phyloP scores from a whole-genome alignment of 2,797 vertebrate species.

The Enteromius argenteus region DNA sequence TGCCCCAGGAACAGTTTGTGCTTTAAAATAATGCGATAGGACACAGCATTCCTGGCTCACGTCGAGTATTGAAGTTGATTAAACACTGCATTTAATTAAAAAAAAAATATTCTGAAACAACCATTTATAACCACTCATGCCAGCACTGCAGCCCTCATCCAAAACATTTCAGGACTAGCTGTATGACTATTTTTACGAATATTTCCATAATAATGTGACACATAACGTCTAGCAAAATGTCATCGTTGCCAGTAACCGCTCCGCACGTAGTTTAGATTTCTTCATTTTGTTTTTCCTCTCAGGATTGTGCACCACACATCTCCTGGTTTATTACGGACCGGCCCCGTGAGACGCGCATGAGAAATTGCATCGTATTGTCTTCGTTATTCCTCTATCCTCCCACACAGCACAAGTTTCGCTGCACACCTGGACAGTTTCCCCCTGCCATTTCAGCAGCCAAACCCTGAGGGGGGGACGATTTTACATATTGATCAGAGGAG shows the following conservation, averaged over 20 bases:
- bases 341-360: background rate
- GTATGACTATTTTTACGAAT: background rate
- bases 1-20: background rate
- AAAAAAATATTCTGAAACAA: background rate
- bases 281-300: background rate
- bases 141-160: background rate
- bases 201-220: constrained; percentile 12
- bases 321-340: background rate
- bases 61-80: background rate
- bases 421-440: constrained; percentile 27
- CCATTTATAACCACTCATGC: background rate
- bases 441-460: constrained; percentile 51
- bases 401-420: background rate
- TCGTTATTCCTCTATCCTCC: background rate
- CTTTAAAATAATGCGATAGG: background rate
- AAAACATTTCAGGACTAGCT: background rate
- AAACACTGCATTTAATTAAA: background rate
- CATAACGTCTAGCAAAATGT: background rate
- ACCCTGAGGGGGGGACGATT: constrained; percentile 44
- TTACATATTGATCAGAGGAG: constrained; percentile 75
- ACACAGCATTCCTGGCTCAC: background rate
- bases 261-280: background rate
- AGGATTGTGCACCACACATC: background rate
- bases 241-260: background rate
- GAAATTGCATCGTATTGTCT: background rate